Evolutionary conservation across 1,140 invertebrate species (phyloP), one percentile per base, ranked within the genome.

Genomic region (Tetramorium simillimum): DNA sequence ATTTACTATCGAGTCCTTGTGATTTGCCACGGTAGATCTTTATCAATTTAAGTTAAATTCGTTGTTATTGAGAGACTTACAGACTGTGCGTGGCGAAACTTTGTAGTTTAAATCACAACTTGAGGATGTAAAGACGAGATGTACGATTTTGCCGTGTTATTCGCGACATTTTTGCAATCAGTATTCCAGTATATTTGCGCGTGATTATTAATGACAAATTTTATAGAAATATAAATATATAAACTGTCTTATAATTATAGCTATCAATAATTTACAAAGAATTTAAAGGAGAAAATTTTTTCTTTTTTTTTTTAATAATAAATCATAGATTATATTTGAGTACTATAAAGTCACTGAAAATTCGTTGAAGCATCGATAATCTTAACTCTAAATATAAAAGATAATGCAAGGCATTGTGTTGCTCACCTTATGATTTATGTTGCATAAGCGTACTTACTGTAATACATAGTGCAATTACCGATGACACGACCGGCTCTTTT

Each of bases 1-100:
- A 84, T 84, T 84, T 84, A 75, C 3, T 46, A 21, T 60, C 33
- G 62, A 40, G 56, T 77, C n/a, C n/a, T 77, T 28, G 37, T 3
- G 40, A 40, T 28, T 82, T 33, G 14, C 16, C 53, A 46, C 5
- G 7, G 10, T 18, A 40, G 46, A 46, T 28, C 5, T 46, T 33
- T 12, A 24, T 43, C 80, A 21, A 43, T 58, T 60, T 18, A 18
- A 70, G 12, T 82, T n/a, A 73, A 73, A 72, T 60, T n/a, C 10
- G 21, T 73, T 84, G 28, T 49, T 82, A 58, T 82, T 24, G 24
- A 46, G 9, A 58, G 21, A 56, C 1, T 2, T 43, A 14, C 16
- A 76, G 14, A 16, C 12, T 58, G 14, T 75, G 40, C 4, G 5
- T 49, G 10, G 24, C 1, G 16, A 70, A 65, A 53, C 46, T 67